Conservation (phyloP, 2,113 vertebrate genomes). For the Pristiophorus japonicus region DNA sequence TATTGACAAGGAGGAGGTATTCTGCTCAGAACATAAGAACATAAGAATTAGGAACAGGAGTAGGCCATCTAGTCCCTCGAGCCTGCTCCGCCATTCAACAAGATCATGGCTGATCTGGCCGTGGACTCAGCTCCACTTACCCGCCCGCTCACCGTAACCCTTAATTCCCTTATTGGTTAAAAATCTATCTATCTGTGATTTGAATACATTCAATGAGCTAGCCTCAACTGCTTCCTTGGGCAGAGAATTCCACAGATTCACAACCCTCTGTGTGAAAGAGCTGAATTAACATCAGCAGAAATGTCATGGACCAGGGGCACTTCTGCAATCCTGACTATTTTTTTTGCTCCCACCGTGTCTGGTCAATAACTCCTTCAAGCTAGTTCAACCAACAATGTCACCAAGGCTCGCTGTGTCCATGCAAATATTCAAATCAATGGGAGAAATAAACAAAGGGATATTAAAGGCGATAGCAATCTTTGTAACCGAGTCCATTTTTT, state of each 20-base stretch:
- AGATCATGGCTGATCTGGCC: no score
- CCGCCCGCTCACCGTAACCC: no score
- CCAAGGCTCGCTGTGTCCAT: neutral
- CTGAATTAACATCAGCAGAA: neutral
- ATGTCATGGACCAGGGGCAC: neutral
- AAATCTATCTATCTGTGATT: no score
- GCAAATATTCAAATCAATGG: neutral
- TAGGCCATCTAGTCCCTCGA: no score
- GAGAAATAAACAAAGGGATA: neutral
- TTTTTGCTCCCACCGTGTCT: neutral
- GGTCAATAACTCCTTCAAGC: neutral
- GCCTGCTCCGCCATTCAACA: no score
- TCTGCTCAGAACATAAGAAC: no score
- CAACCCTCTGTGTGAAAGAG: neutral
- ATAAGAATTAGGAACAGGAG: no score
- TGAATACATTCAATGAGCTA: no score
- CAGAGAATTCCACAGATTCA: no score
- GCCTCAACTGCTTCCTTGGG: no score
- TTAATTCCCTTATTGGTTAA: no score
- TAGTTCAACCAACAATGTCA: neutral
- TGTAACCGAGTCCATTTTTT: neutral
- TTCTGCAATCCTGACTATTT: slow-evolving; percentile 3
- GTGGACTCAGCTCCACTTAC: no score
- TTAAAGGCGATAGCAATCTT: neutral
- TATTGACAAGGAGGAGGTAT: neutral